Evolutionary conservation across 2,888 invertebrate genomes (phyloP).

Genomic region (Caenorhabditis macrosperma): DNA sequence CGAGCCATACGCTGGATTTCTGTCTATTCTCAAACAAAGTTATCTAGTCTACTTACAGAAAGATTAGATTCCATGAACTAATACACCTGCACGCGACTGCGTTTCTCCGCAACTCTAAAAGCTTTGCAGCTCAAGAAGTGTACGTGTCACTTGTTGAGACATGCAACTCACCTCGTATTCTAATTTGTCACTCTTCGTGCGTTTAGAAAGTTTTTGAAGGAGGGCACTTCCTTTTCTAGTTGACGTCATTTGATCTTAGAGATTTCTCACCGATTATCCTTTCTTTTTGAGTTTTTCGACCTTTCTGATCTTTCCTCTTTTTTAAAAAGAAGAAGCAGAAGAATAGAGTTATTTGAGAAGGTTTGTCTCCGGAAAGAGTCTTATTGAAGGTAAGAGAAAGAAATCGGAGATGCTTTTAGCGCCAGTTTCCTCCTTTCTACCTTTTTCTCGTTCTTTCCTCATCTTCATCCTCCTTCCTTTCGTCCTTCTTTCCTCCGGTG

Average conservation of each 20-base stretch:
- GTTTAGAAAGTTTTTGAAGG: neutral
- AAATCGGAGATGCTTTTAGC: constrained; percentile 31
- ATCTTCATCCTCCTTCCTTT: too few relatives aligned
- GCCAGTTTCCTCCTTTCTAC: neutral
- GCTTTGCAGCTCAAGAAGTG: neutral
- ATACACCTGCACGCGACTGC: neutral
- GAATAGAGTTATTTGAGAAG: neutral
- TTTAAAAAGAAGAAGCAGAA: too few relatives aligned
- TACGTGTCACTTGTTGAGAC: neutral
- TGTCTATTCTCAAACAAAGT: too few relatives aligned
- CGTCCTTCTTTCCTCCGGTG: neutral
- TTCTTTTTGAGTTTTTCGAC: neutral
- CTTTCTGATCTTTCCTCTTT: neutral
- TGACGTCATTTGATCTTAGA: neutral
- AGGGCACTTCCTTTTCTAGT: neutral
- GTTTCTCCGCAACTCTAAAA: too few relatives aligned
- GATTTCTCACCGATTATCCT: too few relatives aligned
- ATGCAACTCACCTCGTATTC: neutral
- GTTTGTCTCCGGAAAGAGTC: neutral
- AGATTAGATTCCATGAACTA: neutral
- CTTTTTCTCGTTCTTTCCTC: too few relatives aligned
- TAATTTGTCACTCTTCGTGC: too few relatives aligned
- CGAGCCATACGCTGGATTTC: neutral
- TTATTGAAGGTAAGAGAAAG: too few relatives aligned
- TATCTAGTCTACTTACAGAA: neutral